These are phyloP conservation scores for Aphaenogaster rudis DNA, from an alignment of 1,140 invertebrate genomes.

Conservation along the genomic window DNA sequence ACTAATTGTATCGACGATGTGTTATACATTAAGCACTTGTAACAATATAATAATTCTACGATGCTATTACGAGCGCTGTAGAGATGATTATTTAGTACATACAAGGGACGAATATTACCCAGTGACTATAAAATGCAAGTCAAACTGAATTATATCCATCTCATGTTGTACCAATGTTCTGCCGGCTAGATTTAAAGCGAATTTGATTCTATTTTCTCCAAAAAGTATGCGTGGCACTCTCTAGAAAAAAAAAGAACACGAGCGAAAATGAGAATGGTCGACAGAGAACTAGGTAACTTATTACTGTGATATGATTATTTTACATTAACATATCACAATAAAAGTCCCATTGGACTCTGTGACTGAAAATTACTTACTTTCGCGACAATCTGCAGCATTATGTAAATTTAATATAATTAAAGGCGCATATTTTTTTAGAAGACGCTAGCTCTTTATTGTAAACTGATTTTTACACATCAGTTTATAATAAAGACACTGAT, in stretches of 20 bases:
- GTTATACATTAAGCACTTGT: not conserved
- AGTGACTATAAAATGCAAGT: conserved; percentile 86
- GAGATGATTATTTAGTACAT: conserved; percentile 78
- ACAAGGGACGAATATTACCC: conserved; percentile 89
- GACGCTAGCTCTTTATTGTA: too few species aligned
- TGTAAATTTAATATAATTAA: conserved; percentile 12
- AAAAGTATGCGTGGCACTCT: not conserved
- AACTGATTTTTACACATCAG: not conserved
- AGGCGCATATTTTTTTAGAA: not conserved
- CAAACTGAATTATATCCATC: conserved; percentile 87
- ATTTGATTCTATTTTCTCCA: not conserved
- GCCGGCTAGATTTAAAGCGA: not conserved
- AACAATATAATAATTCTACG: not conserved
- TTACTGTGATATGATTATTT: conserved; percentile 87
- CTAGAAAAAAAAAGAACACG: not conserved
- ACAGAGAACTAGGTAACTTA: conserved; percentile 86
- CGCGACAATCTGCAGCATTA: not conserved
- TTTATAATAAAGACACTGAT: conserved; percentile 1
- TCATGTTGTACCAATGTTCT: conserved; percentile 78
- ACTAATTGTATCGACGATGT: not conserved
- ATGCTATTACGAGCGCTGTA: conserved; percentile 5
- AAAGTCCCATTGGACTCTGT: conserved; percentile 85
- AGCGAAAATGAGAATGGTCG: conserved; percentile 59
- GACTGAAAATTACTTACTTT: conserved; percentile 45
- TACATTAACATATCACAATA: conserved; percentile 85